Evolutionary conservation across 2,113 vertebrate genomes (phyloP).

Genomic region (Myrmophylax atrothorax): DNA sequence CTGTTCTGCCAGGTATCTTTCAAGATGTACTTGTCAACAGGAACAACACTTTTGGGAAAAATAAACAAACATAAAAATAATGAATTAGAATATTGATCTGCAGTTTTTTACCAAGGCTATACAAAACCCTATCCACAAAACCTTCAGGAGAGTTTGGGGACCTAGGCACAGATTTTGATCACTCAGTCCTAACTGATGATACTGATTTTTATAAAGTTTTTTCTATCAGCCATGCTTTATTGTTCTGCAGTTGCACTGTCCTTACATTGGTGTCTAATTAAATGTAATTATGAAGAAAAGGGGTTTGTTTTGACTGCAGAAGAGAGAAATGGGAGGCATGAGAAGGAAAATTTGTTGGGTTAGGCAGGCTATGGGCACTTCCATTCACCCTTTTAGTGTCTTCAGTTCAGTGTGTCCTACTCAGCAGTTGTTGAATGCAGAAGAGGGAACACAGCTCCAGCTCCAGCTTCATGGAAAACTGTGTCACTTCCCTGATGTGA

Average conservation of each 20-base stretch:
- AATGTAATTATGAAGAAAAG: background rate
- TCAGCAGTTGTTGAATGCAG: background rate
- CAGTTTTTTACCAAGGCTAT: background rate
- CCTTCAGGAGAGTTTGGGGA: background rate
- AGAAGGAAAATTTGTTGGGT: background rate
- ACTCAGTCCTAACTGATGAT: no score
- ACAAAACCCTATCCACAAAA: background rate
- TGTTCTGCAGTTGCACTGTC: background rate
- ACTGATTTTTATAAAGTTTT: background rate
- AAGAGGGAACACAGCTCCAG: background rate
- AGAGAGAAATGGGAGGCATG: background rate
- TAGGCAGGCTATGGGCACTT: background rate
- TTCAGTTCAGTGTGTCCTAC: background rate
- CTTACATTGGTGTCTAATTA: background rate
- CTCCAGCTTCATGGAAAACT: background rate
- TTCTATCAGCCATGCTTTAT: background rate
- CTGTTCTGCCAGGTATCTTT: background rate
- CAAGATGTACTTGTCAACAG: background rate
- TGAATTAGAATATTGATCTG: background rate
- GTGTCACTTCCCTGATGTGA: background rate
- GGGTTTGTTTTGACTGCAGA: background rate
- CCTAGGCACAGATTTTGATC: background rate
- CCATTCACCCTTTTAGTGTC: background rate
- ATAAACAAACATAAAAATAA: background rate
- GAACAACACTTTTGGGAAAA: background rate